Percentiles rank a stretch among this genome's conserved stretches.
Conservation (phyloP, 2,888 invertebrate genomes). For the Alloscopus bannaensis region DNA sequence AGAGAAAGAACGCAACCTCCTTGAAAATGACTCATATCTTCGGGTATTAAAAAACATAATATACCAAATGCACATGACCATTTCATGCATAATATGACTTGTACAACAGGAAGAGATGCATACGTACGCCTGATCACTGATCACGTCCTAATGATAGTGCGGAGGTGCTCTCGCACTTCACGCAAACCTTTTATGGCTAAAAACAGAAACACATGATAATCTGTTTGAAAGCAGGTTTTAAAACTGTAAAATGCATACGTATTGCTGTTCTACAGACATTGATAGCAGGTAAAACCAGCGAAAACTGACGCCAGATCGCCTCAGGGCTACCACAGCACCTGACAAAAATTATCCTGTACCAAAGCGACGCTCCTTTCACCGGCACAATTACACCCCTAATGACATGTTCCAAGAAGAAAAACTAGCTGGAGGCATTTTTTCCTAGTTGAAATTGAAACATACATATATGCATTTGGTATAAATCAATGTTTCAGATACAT, state of each 20-base stretch:
- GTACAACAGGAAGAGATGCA: constrained; percentile 39
- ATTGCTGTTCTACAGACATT: constrained; percentile 1
- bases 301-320: constrained; percentile 55
- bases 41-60: no score
- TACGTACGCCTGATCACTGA: no score
- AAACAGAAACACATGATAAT: constrained; percentile 19
- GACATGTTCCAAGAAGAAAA: constrained; percentile 45
- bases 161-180: constrained; percentile 8
- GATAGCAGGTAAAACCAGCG: constrained; percentile 50
- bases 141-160: constrained; percentile 45
- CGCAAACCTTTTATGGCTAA: not conserved
- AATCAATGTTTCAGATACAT: constrained; percentile 57
- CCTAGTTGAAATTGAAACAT: not conserved
- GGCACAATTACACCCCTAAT: constrained; percentile 57
- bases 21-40: constrained; percentile 57
- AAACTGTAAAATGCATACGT: constrained; percentile 23
- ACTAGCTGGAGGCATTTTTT: constrained; percentile 25
- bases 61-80: no score
- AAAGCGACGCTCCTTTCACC: constrained; percentile 52
- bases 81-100: no score
- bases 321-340: constrained; percentile 31
- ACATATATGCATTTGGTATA: not conserved
- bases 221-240: constrained; percentile 18
- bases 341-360: constrained; percentile 46
- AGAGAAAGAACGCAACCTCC: constrained; percentile 22